These are phyloP conservation scores for Beaufortia kweichowensis DNA, from an alignment of 2,113 vertebrate species.

Conservation along the genomic window DNA sequence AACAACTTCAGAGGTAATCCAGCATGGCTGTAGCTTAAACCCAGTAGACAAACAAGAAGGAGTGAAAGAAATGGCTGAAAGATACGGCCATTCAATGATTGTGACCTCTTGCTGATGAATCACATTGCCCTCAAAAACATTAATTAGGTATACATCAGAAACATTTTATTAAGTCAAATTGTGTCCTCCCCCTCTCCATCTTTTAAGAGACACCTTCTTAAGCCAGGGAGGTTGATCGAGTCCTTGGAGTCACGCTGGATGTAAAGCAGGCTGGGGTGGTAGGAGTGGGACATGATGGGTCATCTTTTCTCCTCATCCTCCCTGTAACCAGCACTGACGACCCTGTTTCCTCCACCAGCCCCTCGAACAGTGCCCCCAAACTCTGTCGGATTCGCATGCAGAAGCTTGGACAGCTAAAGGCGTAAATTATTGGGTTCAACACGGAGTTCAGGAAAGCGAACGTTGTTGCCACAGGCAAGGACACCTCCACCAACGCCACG, in stretches of 20 bases:
- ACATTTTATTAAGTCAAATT: slow-evolving; percentile 16
- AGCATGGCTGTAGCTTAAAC: slow-evolving; percentile 55
- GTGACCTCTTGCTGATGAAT: background rate
- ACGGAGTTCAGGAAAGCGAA: slow-evolving; percentile 81
- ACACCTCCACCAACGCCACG: slow-evolving; percentile 52
- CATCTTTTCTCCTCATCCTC: slow-evolving; percentile 39
- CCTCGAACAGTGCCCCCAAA: slow-evolving; percentile 67
- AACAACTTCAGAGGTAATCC: slow-evolving; percentile 69
- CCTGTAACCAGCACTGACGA: slow-evolving; percentile 10
- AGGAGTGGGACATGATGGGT: background rate
- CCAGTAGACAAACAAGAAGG: background rate
- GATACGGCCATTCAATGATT: background rate
- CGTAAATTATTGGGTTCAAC: slow-evolving; percentile 88
- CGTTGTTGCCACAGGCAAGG: slow-evolving; percentile 74
- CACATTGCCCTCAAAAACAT: background rate
- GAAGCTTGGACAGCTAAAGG: slow-evolving; percentile 90
- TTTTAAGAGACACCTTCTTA: slow-evolving; percentile 4
- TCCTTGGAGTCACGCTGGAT: background rate
- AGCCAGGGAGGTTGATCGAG: background rate
- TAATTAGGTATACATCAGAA: no score
- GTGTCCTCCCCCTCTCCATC: background rate
- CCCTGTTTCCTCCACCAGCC: slow-evolving; percentile 70
- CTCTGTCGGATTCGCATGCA: slow-evolving; percentile 71
- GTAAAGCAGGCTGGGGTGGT: background rate
- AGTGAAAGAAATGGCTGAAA: slow-evolving; percentile 15